These are phyloP conservation scores for Cichladusa arquata DNA, from an alignment of 2,113 vertebrate species.

Conservation along the genomic window DNA sequence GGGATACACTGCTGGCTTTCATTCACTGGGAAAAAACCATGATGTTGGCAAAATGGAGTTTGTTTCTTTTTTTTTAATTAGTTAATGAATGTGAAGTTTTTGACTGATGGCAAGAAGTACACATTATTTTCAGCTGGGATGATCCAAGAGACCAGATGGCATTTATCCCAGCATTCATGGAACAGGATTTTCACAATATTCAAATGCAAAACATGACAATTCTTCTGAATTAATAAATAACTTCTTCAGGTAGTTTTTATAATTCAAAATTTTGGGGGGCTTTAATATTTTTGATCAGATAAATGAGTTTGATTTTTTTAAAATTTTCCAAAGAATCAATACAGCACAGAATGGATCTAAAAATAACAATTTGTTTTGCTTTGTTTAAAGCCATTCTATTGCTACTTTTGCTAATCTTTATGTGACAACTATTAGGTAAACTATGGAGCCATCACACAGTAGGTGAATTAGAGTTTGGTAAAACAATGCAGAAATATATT, in stretches of 20 bases:
- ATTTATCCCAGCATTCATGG: conserved; percentile 13
- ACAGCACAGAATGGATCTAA: neutral
- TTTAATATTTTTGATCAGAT: conserved; percentile 41
- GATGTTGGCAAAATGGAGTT: neutral
- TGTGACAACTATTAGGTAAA: neutral
- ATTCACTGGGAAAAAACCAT: neutral
- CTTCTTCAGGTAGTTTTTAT: conserved; percentile 32
- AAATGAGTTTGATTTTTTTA: neutral
- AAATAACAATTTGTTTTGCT: neutral
- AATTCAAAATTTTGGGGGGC: neutral
- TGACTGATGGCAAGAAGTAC: conserved; percentile 33
- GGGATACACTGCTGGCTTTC: neutral
- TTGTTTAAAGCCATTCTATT: neutral
- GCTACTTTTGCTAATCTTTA: neutral
- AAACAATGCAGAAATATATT: neutral
- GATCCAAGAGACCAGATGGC: conserved; percentile 20
- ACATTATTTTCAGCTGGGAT: conserved; percentile 16
- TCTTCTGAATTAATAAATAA: conserved; percentile 61
- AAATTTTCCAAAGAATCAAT: neutral
- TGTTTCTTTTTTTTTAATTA: neutral
- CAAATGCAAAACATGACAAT: conserved; percentile 56
- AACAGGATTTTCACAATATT: conserved; percentile 2
- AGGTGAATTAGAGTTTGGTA: neutral
- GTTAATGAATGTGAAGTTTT: conserved; percentile 38
- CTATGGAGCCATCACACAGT: neutral